phyloP scores from a whole-genome alignment of 2,797 vertebrate species.

The Esox masquinongy region DNA sequence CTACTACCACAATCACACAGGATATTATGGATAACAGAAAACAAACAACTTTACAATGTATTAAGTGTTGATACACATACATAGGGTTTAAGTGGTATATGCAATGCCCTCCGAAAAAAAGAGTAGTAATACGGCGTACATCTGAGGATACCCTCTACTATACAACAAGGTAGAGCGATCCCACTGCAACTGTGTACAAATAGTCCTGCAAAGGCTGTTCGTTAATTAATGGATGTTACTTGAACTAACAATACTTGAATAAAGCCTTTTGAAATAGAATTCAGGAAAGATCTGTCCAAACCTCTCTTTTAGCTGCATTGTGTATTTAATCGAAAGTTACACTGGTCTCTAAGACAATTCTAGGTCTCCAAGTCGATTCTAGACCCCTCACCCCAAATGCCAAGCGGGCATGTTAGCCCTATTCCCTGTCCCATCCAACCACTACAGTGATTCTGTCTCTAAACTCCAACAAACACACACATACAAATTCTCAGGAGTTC shows the following conservation, averaged over 20 bases:
- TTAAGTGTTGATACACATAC: too few species aligned
- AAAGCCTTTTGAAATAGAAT: neutral
- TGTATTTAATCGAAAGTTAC: conserved; percentile 42
- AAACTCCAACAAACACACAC: conserved; percentile 2
- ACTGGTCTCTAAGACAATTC: neutral
- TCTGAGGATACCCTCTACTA: too few species aligned
- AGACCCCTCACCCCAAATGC: conserved; percentile 32
- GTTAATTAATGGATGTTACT: neutral
- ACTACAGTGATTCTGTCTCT: conserved; percentile 29
- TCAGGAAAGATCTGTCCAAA: neutral
- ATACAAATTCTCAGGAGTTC: neutral
- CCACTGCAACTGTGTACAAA: neutral
- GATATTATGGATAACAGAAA: too few species aligned
- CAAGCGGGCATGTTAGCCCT: conserved; percentile 21
- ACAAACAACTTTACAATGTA: too few species aligned
- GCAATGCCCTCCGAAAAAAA: too few species aligned
- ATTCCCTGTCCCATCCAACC: conserved; percentile 16
- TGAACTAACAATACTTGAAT: neutral
- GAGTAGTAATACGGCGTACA: too few species aligned
- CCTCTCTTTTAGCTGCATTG: conserved; percentile 6
- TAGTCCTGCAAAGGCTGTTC: neutral
- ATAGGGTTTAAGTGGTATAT: too few species aligned
- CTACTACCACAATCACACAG: too few species aligned
- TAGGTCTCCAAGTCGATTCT: conserved; percentile 35
- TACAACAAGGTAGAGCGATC: neutral